A percentile compares a stretch with the other conserved stretches of the same genome.
phyloP scores from a whole-genome alignment of 2,797 vertebrate genomes.

The Gephyroberyx darwinii region DNA sequence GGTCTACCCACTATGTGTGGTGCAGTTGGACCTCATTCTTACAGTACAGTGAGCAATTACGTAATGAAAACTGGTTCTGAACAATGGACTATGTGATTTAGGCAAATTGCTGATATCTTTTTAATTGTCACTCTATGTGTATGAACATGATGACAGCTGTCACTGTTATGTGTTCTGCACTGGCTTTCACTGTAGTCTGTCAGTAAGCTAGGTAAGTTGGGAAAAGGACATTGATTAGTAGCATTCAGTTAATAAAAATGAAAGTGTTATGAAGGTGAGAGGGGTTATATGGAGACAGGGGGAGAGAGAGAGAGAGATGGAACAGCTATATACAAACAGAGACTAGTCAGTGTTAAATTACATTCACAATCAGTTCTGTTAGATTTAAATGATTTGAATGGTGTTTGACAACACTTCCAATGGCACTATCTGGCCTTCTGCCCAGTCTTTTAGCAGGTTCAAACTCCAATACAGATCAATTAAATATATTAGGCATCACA shows the following conservation, averaged over 20 bases:
- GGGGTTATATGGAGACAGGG: conserved; percentile 63
- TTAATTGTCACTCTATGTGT: conserved; percentile 42
- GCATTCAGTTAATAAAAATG: conserved; percentile 70
- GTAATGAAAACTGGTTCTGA: conserved; percentile 20
- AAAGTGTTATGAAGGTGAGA: conserved; percentile 60
- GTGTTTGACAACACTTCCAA: conserved; percentile 9
- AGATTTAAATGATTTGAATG: conserved; percentile 14
- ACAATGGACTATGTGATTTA: conserved; percentile 13
- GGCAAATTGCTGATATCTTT: conserved; percentile 11
- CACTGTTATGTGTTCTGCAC: conserved; percentile 46
- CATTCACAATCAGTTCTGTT: conserved; percentile 5
- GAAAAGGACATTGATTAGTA: conserved; percentile 72
- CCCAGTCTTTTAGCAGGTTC: conserved; percentile 34
- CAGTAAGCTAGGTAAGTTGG: conserved; percentile 82
- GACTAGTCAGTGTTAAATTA: conserved; percentile 31
- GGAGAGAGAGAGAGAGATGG: conserved; percentile 53
- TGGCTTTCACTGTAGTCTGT: conserved; percentile 86
- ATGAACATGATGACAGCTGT: conserved; percentile 19
- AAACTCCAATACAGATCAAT: conserved; percentile 14
- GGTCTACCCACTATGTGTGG: conserved; percentile 71
- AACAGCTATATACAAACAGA: conserved; percentile 65
- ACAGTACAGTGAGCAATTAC: conserved; percentile 20
- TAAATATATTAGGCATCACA: too few species aligned
- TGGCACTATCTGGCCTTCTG: background rate
- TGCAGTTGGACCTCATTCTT: conserved; percentile 48